These are phyloP conservation scores for Portunus trituberculatus DNA, from an alignment of 1,140 invertebrate species.

Conservation along the genomic window DNA sequence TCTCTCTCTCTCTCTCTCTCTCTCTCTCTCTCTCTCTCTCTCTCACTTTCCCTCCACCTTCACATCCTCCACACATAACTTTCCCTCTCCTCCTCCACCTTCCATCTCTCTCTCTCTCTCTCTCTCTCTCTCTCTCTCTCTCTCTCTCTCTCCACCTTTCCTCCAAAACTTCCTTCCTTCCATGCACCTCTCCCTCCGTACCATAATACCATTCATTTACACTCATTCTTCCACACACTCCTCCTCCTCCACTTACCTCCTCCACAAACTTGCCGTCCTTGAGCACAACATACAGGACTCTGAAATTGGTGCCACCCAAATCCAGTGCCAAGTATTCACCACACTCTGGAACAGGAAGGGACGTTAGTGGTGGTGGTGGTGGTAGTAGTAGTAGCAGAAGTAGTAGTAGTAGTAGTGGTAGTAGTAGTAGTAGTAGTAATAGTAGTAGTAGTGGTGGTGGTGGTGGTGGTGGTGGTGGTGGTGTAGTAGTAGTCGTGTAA, in stretches of 20 bases:
- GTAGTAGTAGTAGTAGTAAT: neutral
- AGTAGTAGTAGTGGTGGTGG: no score
- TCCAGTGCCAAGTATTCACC: constrained; percentile 89
- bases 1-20: neutral
- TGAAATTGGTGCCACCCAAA: constrained; percentile 90
- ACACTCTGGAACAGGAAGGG: constrained; percentile 80
- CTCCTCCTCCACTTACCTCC: constrained; percentile 78
- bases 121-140: neutral
- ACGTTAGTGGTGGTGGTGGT: no score
- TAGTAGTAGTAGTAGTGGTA: neutral
- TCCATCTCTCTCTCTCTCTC: neutral
- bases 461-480: no score
- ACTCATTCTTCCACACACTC: no score
- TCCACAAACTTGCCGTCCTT: constrained; percentile 81
- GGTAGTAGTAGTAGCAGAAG: neutral
- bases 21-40: neutral
- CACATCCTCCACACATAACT: neutral
- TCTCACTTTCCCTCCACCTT: neutral
- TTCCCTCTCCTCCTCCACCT: no score
- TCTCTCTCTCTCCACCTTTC: no score
- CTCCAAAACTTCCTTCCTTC: no score
- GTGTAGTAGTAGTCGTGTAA: no score
- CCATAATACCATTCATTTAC: no score
- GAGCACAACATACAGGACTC: constrained; percentile 86
- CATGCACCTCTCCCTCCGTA: no score